Conservation (phyloP, 1,140 invertebrate species). For the Ceratina calcarata region DNA sequence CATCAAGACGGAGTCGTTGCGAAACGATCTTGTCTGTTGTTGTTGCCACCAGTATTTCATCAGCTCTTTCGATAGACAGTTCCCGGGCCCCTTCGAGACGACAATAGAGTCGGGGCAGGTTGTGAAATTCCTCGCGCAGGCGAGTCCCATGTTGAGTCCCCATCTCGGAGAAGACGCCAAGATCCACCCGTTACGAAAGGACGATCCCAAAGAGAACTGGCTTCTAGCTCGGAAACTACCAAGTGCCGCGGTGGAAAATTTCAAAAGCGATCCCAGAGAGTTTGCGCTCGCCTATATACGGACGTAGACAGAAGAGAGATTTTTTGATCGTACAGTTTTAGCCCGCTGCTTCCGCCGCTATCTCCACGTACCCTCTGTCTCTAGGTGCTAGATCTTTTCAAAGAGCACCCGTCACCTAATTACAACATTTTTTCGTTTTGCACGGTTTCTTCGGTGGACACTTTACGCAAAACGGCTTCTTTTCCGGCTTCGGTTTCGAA, state of each 20-base stretch:
- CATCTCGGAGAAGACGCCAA: neutral
- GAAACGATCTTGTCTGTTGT: neutral
- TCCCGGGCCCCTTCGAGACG: no score
- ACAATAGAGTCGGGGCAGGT: neutral
- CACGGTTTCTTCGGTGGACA: conserved; percentile 72
- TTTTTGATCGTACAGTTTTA: conserved; percentile 26
- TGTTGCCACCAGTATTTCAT: neutral
- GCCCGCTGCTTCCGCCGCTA: conserved; percentile 10
- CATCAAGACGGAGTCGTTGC: neutral
- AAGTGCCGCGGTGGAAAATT: neutral
- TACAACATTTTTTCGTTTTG: conserved; percentile 59
- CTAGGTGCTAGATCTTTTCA: conserved; percentile 29
- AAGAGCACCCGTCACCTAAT: conserved; percentile 4
- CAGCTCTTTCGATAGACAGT: neutral
- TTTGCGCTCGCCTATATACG: neutral
- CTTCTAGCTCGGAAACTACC: neutral
- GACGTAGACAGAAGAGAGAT: conserved; percentile 31
- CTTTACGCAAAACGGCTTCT: conserved; percentile 72
- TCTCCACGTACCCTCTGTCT: conserved; percentile 71
- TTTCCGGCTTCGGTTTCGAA: conserved; percentile 61
- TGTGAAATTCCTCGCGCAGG: conserved; percentile 15
- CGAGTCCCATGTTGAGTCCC: neutral
- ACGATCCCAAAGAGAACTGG: neutral
- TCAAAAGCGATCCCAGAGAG: neutral
- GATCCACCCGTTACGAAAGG: neutral